A percentile compares a stretch with the other conserved stretches of the same genome.
Conservation (phyloP, 1,140 invertebrate genomes). For the Heliconius hewitsoni region DNA sequence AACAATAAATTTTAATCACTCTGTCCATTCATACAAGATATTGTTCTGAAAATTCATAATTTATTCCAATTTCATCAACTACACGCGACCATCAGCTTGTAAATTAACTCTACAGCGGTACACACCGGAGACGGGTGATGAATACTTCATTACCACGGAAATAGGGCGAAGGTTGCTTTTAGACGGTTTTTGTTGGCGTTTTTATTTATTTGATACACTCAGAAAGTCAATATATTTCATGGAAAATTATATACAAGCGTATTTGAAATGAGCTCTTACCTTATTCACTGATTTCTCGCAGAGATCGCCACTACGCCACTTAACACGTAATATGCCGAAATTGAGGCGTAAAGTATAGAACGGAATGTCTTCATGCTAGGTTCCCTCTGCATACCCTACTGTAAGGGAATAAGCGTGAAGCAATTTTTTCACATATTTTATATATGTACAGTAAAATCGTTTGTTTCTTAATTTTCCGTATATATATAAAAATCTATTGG, state of each 20-base stretch:
- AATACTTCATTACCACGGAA: constrained; percentile 47
- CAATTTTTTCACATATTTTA: too few species aligned
- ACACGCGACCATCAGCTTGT: constrained; percentile 10
- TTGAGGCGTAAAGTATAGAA: too few species aligned
- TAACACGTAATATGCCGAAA: too few species aligned
- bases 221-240: neutral
- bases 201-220: constrained; percentile 21
- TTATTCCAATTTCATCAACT: neutral
- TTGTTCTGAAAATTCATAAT: too few species aligned
- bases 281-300: neutral
- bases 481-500: too few species aligned
- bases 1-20: neutral
- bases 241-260: neutral
- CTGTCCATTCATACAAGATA: neutral
- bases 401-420: too few species aligned
- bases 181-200: constrained; percentile 29
- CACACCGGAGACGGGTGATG: constrained; percentile 31
- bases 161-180: constrained; percentile 39
- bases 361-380: too few species aligned
- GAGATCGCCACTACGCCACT: too few species aligned
- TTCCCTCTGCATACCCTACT: too few species aligned
- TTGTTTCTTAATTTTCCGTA: too few species aligned
- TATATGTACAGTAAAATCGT: too few species aligned
- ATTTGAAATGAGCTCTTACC: neutral
- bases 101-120: constrained; percentile 15